These are phyloP conservation scores for Brienomyrus longianalis DNA, from an alignment of 2,113 vertebrate species.

Conservation along the genomic window DNA sequence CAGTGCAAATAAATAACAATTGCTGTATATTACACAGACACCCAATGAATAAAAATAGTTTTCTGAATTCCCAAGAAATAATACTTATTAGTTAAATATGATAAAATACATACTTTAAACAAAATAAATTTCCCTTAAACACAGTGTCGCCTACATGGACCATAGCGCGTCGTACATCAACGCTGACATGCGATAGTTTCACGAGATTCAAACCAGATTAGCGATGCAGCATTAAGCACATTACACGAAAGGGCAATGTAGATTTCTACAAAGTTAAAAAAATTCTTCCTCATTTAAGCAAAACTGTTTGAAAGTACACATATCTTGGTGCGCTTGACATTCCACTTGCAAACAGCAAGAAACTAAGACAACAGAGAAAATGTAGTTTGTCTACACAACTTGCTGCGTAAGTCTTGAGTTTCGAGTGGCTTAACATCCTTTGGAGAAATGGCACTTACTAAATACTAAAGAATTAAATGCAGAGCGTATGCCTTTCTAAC, in stretches of 20 bases:
- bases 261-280: not conserved
- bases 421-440: not conserved
- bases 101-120: constrained; percentile 13
- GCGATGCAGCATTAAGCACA: constrained; percentile 19
- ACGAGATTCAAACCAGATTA: constrained; percentile 5
- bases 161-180: not conserved
- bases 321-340: not conserved
- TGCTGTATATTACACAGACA: not conserved
- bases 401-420: not conserved
- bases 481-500: not conserved
- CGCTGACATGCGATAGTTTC: not conserved
- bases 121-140: constrained; percentile 11
- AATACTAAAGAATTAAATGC: not conserved
- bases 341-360: not conserved
- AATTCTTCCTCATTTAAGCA: not conserved
- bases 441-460: constrained; percentile 7
- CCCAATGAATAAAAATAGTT: not conserved
- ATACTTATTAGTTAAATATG: constrained; percentile 16
- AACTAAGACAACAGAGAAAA: not conserved
- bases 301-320: not conserved
- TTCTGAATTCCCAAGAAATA: constrained; percentile 7
- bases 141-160: not conserved
- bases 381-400: not conserved
- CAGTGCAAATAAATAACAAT: constrained; percentile 21
- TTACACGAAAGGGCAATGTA: constrained; percentile 3